These are phyloP conservation scores for Cynodonichthys magdalenae DNA, from an alignment of 2,797 vertebrate genomes.

Conservation along the genomic window DNA sequence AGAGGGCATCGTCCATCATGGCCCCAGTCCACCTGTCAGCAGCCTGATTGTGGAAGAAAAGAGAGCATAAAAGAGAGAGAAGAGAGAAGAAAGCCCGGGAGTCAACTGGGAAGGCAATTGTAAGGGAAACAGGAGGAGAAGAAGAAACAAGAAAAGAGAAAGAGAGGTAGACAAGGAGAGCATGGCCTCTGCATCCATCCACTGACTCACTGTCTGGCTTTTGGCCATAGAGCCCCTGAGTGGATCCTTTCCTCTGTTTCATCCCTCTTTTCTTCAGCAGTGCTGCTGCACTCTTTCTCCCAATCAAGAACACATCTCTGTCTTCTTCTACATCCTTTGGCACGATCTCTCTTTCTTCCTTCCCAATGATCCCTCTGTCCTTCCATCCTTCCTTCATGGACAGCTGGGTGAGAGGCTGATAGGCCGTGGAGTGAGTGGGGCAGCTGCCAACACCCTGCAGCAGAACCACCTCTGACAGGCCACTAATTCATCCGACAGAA, in stretches of 20 bases:
- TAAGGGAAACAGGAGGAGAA: conserved; percentile 57
- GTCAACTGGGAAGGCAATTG: conserved; percentile 66
- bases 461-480: conserved; percentile 82
- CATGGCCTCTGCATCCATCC: conserved; percentile 46
- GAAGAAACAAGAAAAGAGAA: conserved; percentile 46
- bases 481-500: conserved; percentile 83
- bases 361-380: conserved; percentile 58
- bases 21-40: conserved; percentile 76
- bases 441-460: conserved; percentile 79
- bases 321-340: conserved; percentile 43
- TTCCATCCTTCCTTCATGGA: conserved; percentile 75
- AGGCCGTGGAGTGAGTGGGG: conserved; percentile 75
- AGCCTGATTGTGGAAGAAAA: conserved; percentile 75
- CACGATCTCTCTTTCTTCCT: conserved; percentile 42
- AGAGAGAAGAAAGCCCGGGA: conserved; percentile 48
- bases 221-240: conserved; percentile 53
- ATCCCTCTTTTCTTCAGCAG: conserved; percentile 48
- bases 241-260: conserved; percentile 38
- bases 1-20: conserved; percentile 84
- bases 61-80: conserved; percentile 59
- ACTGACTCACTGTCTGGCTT: conserved; percentile 57
- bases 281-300: conserved; percentile 45
- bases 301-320: conserved; percentile 47
- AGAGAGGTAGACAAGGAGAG: conserved; percentile 56
- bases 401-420: conserved; percentile 79